Evolutionary conservation across 2,888 invertebrate genomes (phyloP).

Genomic region (Athalia rosae): DNA sequence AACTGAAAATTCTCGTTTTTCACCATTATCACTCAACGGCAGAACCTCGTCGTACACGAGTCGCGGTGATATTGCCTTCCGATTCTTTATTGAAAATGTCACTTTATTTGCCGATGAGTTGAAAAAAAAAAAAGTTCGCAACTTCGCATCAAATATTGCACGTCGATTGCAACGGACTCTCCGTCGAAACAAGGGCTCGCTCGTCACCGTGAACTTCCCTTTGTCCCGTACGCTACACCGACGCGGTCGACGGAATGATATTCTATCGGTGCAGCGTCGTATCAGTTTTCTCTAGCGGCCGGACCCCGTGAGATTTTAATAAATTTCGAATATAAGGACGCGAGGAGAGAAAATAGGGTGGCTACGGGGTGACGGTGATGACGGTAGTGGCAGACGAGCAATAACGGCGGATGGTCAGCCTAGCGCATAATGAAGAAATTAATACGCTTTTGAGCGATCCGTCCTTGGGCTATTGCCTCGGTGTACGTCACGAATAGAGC

Average conservation of each 20-base stretch:
- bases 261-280: no score
- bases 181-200: not conserved
- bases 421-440: constrained; percentile 47
- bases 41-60: not conserved
- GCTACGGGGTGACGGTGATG: not conserved
- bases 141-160: constrained; percentile 6
- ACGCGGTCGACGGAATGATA: no score
- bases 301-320: constrained; percentile 20
- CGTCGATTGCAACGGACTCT: not conserved
- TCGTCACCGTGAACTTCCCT: not conserved
- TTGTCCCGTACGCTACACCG: no score
- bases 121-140: not conserved
- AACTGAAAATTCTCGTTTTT: no score
- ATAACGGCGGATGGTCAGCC: constrained; percentile 41
- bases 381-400: constrained; percentile 17
- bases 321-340: constrained; percentile 37
- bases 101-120: constrained; percentile 20
- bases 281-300: not conserved
- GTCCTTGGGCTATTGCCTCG: constrained; percentile 40
- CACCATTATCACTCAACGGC: no score
- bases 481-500: constrained; percentile 50
- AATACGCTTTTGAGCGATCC: constrained; percentile 46
- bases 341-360: constrained; percentile 17
- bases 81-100: not conserved
- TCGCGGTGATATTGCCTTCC: constrained; percentile 11